A percentile compares a stretch with the other conserved stretches of the same genome.
phyloP scores from a whole-genome alignment of 2,888 invertebrate genomes.

The Chydorus sphaericus region DNA sequence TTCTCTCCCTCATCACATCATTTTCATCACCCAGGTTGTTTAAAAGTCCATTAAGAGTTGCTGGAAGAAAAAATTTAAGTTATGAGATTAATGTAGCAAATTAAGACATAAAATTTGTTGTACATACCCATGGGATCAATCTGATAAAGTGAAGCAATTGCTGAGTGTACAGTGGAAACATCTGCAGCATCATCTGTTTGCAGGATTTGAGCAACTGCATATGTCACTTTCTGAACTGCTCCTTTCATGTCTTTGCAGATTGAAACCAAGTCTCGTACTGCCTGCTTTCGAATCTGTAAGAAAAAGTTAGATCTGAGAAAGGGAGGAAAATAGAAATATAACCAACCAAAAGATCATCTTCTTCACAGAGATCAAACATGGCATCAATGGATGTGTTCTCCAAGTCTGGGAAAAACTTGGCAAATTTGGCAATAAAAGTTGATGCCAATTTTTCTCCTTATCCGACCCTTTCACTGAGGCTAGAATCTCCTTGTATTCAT shows the following conservation, averaged over 20 bases:
- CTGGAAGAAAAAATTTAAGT: constrained; percentile 28
- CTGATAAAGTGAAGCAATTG: constrained; percentile 61
- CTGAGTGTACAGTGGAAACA: constrained; percentile 66
- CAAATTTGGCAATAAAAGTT: constrained; percentile 89
- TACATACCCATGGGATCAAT: constrained; percentile 46
- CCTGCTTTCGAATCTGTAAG: constrained; percentile 76
- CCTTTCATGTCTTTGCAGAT: constrained; percentile 74
- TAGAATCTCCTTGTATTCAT: constrained; percentile 72
- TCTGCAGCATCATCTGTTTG: constrained; percentile 75
- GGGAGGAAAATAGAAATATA: constrained; percentile 5
- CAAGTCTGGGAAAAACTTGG: constrained; percentile 73
- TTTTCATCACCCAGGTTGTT: constrained; percentile 50
- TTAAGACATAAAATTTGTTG: not conserved
- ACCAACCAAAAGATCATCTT: constrained; percentile 77
- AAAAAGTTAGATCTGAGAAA: constrained; percentile 16
- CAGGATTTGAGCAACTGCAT: constrained; percentile 78
- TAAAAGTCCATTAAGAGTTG: constrained; percentile 49
- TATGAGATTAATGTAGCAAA: not conserved
- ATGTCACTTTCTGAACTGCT: constrained; percentile 71
- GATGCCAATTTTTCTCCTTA: constrained; percentile 85
- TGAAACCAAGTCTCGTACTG: constrained; percentile 49
- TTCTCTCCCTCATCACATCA: constrained; percentile 65
- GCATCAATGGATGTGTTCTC: constrained; percentile 81
- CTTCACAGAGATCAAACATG: constrained; percentile 86
- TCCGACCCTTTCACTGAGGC: constrained; percentile 72